Conservation (phyloP, 2,113 vertebrate species). For the Corythoichthys haematopterus region DNA sequence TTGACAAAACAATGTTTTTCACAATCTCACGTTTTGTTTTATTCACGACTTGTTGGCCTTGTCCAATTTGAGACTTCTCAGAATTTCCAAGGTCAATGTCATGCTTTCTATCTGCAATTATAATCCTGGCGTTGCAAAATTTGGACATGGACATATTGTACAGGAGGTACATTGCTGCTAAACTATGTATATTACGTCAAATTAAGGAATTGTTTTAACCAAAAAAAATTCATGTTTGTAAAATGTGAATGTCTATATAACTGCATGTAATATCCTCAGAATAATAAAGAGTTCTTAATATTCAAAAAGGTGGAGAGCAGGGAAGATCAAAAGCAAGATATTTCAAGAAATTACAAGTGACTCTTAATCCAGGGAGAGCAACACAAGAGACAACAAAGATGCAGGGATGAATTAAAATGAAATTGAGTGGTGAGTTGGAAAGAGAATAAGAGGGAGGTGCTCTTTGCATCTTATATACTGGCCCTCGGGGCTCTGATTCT, state of each 20-base stretch:
- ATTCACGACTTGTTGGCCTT: too few species aligned
- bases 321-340: conserved; percentile 21
- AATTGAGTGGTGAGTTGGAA: conserved; percentile 2
- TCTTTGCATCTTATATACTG: conserved; percentile 33
- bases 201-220: background rate
- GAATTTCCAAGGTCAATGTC: background rate
- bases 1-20: too few species aligned
- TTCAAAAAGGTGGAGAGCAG: background rate
- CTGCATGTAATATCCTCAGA: background rate
- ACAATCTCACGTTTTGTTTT: too few species aligned
- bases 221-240: background rate
- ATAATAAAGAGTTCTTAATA: background rate
- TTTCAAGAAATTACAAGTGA: conserved; percentile 14
- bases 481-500: conserved; percentile 48
- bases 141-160: too few species aligned
- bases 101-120: background rate
- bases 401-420: conserved; percentile 5
- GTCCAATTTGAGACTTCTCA: background rate
- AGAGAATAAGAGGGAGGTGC: conserved; percentile 14
- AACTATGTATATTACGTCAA: background rate
- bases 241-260: background rate
- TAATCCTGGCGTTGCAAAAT: too few species aligned
- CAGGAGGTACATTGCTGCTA: too few species aligned
- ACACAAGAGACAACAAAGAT: conserved; percentile 9
- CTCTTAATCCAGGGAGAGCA: background rate